Evolutionary conservation across 2,888 invertebrate genomes (phyloP).

Genomic region (Leptopilina myrica): DNA sequence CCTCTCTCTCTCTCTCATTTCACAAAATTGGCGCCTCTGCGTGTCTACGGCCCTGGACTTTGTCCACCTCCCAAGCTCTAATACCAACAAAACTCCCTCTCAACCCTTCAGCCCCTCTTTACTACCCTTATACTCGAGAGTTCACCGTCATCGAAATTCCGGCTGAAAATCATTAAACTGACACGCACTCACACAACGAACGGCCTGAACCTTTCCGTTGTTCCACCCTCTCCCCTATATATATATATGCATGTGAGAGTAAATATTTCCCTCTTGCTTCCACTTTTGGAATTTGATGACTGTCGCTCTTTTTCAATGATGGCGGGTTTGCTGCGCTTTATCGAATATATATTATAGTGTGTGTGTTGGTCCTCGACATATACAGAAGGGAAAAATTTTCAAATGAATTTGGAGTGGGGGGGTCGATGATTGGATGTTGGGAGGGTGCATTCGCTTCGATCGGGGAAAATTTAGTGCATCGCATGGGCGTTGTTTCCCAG

Average conservation of each 20-base stretch:
- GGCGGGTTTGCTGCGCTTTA: background rate
- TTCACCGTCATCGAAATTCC: slow-evolving; percentile 74
- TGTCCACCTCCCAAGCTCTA: background rate
- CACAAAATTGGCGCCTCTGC: slow-evolving; percentile 37
- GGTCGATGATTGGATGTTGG: slow-evolving; percentile 15
- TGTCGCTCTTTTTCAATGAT: slow-evolving; percentile 1
- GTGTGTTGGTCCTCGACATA: slow-evolving; percentile 43
- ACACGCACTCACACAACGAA: slow-evolving; percentile 68
- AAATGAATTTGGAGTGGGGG: background rate
- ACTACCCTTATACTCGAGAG: slow-evolving; percentile 54
- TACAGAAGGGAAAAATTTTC: slow-evolving; percentile 23
- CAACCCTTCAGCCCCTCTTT: slow-evolving; percentile 30
- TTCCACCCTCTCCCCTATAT: slow-evolving; percentile 35
- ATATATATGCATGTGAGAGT: slow-evolving; percentile 19
- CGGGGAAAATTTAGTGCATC: slow-evolving; percentile 33
- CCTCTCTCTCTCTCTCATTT: background rate
- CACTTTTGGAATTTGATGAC: slow-evolving; percentile 34
- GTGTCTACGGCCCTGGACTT: slow-evolving; percentile 48
- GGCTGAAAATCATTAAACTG: slow-evolving; percentile 76
- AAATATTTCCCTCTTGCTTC: slow-evolving; percentile 39
- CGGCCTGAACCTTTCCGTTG: slow-evolving; percentile 42
- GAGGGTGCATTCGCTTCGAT: slow-evolving; percentile 38
- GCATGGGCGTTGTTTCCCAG: slow-evolving; percentile 30
- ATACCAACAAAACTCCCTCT: slow-evolving; percentile 1
- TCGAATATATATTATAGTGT: too few relatives aligned